phyloP scores from a whole-genome alignment of 2,888 invertebrate species.

The Schizaphis graminum region DNA sequence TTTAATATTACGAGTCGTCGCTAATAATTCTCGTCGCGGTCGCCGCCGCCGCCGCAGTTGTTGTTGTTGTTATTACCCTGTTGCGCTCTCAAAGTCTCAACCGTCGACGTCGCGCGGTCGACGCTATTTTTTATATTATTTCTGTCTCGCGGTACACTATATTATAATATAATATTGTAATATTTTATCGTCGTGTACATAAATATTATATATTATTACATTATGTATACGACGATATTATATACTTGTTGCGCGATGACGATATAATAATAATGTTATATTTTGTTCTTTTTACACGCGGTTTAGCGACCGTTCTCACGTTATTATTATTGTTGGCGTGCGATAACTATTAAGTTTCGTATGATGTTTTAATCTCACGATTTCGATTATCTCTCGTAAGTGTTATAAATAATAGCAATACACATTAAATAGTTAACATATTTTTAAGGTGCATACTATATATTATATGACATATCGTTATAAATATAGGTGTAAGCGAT shows the following conservation, averaged over 20 bases:
- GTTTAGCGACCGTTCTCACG: too few species aligned
- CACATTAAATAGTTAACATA: background rate
- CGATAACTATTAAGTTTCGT: background rate
- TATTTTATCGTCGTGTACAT: background rate
- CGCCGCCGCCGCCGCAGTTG: too few species aligned
- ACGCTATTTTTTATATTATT: background rate
- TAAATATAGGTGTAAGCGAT: background rate
- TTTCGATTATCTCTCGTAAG: background rate
- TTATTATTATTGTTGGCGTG: background rate
- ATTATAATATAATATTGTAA: too few species aligned
- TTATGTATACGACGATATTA: too few species aligned
- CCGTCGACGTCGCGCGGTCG: background rate
- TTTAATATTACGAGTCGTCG: background rate
- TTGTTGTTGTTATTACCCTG: background rate
- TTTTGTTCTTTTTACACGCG: background rate
- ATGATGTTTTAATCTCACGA: background rate
- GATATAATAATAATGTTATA: background rate
- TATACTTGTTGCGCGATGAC: conserved; percentile 12
- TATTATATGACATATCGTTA: too few species aligned
- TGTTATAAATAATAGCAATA: background rate
- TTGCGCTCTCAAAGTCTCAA: conserved; percentile 10
- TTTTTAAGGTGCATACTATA: background rate
- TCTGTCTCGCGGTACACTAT: background rate
- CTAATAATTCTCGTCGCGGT: too few species aligned
- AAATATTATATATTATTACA: too few species aligned